phyloP scores from a whole-genome alignment of 2,888 invertebrate species.

The Brachyptera putata region DNA sequence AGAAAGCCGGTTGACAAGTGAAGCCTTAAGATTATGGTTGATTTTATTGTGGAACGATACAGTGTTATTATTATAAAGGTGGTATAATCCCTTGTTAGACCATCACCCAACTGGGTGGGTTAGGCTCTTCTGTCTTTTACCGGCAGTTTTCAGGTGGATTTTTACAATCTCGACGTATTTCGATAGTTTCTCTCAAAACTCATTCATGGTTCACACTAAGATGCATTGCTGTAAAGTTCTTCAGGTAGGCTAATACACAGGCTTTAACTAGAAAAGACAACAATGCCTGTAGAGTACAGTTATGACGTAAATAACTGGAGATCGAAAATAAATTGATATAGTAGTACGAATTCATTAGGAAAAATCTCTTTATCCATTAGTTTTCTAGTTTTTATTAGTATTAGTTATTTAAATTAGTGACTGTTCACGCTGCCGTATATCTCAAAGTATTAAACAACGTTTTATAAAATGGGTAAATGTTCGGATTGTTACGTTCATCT shows the following conservation, averaged over 20 bases:
- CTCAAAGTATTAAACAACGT: too few relatives aligned
- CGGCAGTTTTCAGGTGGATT: not conserved
- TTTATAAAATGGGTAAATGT: too few relatives aligned
- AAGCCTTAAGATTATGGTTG: not conserved
- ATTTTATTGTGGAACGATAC: not conserved
- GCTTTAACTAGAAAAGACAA: not conserved
- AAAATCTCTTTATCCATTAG: too few relatives aligned
- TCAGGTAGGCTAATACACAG: not conserved
- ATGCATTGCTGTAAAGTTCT: not conserved
- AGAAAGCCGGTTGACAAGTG: not conserved
- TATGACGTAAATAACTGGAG: not conserved
- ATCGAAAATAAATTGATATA: too few relatives aligned
- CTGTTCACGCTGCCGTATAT: too few relatives aligned
- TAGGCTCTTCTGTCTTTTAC: not conserved
- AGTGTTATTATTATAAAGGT: not conserved
- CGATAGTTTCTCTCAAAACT: not conserved
- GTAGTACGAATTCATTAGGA: too few relatives aligned
- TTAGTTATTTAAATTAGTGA: too few relatives aligned
- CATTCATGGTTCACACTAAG: slow-evolving; percentile 1
- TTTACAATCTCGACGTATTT: not conserved
- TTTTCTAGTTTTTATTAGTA: too few relatives aligned
- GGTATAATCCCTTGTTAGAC: not conserved
- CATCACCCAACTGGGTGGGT: not conserved
- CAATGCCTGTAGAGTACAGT: not conserved
- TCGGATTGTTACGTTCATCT: too few relatives aligned